Base-by-base conservation (phyloP, 2,888 invertebrate species). In the Drosophila eohydei region DNA sequence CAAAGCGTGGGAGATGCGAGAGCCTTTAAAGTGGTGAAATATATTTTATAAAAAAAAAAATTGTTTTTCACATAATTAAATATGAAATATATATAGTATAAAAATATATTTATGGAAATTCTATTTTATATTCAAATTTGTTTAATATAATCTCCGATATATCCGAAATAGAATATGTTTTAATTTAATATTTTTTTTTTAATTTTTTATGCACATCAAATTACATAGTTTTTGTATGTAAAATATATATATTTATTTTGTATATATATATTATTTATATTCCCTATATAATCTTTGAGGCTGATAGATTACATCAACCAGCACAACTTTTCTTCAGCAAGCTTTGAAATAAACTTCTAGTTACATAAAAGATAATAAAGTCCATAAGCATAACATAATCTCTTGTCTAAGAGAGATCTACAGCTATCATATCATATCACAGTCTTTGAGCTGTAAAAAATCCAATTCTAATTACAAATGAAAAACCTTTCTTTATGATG, bases 391-490 rank as follows among this genome's bases (percentile, higher is more conserved):
- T 44, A 44, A 44, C 26, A 44, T 50, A 32, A 32, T 32, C 11
- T 0, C 3, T 50, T 32, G 32, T 6, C 12, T 32, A 14, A 6
- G 48, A 30, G 48, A 48, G 30, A 48, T 48, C 46, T 28, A 14
- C 28, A n/a, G 16, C 16, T 5, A 16, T 3, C 32, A 50, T 40
- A 40, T 54, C 1, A 38, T n/a, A 28, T 5, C 26, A 14, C 12
- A 38, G 21, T 21, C 21, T 21, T 21, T 21, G 1, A n/a, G 9
- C 28, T 8, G 8, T 7, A 2, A 9, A 50, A 28, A 28, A 28
- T 2, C 4, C 21, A 34, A 41, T 66, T 66, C 46, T 54, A 16
- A 40, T 61, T 14, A 11, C 54, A 16, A 11, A n/a, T 54, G 54
- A 30, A 40, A 40, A 52, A 34, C 34, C 28, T 54, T 40, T 38